Conservation (phyloP, 1,140 invertebrate species). For the Ceratosolen fusciceps region DNA sequence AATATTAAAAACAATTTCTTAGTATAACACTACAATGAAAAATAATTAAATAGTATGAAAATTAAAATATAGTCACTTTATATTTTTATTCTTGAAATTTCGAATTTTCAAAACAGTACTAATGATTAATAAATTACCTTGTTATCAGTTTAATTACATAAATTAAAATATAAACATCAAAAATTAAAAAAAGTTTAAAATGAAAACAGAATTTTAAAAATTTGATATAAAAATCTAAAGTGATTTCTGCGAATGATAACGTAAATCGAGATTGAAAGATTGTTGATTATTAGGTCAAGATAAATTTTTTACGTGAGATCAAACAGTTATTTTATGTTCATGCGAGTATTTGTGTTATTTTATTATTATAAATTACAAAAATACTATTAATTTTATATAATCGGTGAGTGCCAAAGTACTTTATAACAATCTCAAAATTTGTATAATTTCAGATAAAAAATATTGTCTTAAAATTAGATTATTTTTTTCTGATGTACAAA, state of each 20-base stretch:
- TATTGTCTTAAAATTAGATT: not conserved
- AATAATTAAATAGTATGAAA: no score
- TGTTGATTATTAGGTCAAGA: conserved; percentile 60
- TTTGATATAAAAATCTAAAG: conserved; percentile 61
- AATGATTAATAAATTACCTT: not conserved
- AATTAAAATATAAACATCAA: not conserved
- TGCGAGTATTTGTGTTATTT: conserved; percentile 18
- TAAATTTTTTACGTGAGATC: no score
- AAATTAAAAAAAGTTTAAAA: conserved; percentile 5
- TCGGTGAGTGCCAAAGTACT: conserved; percentile 33
- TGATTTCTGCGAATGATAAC: no score
- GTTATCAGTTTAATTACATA: not conserved
- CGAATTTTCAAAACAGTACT: not conserved
- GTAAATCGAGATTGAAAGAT: conserved; percentile 51
- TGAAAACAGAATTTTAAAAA: conserved; percentile 47
- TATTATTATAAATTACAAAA: conserved; percentile 5
- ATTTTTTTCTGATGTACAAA: not conserved
- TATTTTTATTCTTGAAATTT: no score
- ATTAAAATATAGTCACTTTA: no score
- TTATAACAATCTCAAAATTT: not conserved
- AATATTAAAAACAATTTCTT: no score
- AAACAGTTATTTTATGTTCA: not conserved
- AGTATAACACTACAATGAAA: no score
- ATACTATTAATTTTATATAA: no score
- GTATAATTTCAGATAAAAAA: not conserved